These are phyloP conservation scores for Zhengitettix transpicula DNA, from an alignment of 2,888 invertebrate species.

Conservation along the genomic window DNA sequence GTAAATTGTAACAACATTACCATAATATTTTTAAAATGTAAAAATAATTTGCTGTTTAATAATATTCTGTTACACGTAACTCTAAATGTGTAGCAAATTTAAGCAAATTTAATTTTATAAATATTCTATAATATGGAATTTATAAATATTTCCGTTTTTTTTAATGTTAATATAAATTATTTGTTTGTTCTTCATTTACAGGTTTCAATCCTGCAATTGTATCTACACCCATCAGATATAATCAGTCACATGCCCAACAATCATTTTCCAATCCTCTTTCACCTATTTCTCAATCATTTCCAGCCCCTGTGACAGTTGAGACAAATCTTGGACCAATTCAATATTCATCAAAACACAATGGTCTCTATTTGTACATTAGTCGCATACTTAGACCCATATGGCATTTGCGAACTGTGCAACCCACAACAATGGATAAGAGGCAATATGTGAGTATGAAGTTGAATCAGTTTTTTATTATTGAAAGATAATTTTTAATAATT, in stretches of 20 bases:
- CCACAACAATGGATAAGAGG: slow-evolving; percentile 3
- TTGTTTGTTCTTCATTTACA: neutral
- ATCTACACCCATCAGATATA: slow-evolving; percentile 10
- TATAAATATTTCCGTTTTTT: too few species aligned
- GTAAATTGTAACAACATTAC: too few species aligned
- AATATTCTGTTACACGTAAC: too few species aligned
- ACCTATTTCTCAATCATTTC: slow-evolving; percentile 1
- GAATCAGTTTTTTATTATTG: too few species aligned
- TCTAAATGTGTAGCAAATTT: too few species aligned
- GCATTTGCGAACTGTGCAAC: slow-evolving; percentile 52
- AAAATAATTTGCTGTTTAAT: too few species aligned
- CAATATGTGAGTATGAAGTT: slow-evolving; percentile 1
- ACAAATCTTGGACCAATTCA: slow-evolving; percentile 17
- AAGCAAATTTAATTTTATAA: too few species aligned
- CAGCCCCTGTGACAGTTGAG: slow-evolving; percentile 9
- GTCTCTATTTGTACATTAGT: slow-evolving; percentile 78
- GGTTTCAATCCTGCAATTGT: slow-evolving; percentile 13
- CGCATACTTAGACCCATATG: slow-evolving; percentile 80
- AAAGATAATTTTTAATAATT: neutral
- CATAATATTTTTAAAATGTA: too few species aligned
- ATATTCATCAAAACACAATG: slow-evolving; percentile 77
- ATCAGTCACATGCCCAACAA: slow-evolving; percentile 1
- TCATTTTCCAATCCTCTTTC: neutral
- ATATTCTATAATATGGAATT: too few species aligned
- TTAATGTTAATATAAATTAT: too few species aligned